Evolutionary conservation across 2,797 vertebrate species (phyloP), one percentile per base, ranked within the genome.

Genomic region (Hippoglossus hippoglossus): DNA sequence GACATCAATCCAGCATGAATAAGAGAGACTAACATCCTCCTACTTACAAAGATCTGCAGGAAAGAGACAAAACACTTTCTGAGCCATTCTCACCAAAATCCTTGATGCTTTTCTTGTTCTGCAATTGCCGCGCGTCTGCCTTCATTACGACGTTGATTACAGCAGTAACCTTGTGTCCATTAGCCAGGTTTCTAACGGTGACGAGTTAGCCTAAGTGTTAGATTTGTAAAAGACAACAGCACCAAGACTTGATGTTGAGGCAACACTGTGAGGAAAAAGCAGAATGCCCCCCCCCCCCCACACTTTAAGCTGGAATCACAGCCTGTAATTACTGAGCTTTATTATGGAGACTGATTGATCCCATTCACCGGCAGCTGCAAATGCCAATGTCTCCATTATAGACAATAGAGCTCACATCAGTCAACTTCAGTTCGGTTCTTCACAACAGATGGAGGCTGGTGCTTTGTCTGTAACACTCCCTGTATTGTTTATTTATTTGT

Each of bases 331-430:
- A 91, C 86, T 21, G 47, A 28, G 75, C 89, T 90, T 89, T 87
- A 88, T 93, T 87, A 80, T 93, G 87, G 85, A 87, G 63, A 83
- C 79, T 77, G 89, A 94, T 91, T 92, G 91, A 93, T 94, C 86
- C 62, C 22, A 55, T 85, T 82, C 84, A 75, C 55, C 71, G 82
- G 84, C 90, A 86, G 88, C 89, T 90, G 86, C 78, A 81, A 86
- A 85, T 82, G 87, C 74, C 89, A 89, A 73, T 68, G 87, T 84
- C 80, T 88, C 82, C 63, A 53, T 90, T 87, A 86, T 77, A 21
- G 64, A 72, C 59, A 77, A 73, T 63, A 82, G 56, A 79, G 71
- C 72, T 51, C 65, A 31, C 74, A 78, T 80, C 81, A 80, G 66
- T 78, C 68, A 67, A 68, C 65, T 44, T 69, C 75, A 26, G 24